phyloP scores from a whole-genome alignment of 2,113 vertebrate genomes.

The Notothenia coriiceps region DNA sequence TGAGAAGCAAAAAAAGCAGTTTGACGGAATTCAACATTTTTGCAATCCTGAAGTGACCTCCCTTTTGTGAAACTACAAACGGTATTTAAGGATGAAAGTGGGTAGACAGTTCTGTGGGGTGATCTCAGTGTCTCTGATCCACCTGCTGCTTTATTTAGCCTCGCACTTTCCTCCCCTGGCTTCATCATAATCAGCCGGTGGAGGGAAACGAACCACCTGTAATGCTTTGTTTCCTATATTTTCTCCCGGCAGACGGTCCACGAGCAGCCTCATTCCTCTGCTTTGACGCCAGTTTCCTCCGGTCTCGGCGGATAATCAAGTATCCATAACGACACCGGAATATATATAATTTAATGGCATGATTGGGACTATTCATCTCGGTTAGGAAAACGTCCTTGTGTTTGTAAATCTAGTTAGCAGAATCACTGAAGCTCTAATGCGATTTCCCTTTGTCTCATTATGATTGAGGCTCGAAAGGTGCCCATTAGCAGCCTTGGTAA shows the following conservation, averaged over 20 bases:
- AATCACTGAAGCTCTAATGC: conserved; percentile 69
- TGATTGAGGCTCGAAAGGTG: conserved; percentile 79
- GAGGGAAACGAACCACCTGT: conserved; percentile 39
- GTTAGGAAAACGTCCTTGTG: conserved; percentile 74
- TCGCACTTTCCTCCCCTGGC: conserved; percentile 26
- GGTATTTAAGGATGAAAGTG: conserved; percentile 42
- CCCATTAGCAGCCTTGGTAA: conserved; percentile 74
- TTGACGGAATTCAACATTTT: too few species aligned
- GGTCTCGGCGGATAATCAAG: conserved; percentile 57
- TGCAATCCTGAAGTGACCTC: not conserved
- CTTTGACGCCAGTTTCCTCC: conserved; percentile 62
- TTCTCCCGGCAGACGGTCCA: conserved; percentile 3
- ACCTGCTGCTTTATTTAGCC: conserved; percentile 56
- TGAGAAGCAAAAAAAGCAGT: too few species aligned
- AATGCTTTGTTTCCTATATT: conserved; percentile 45
- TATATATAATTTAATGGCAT: conserved; percentile 66
- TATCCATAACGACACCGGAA: conserved; percentile 75
- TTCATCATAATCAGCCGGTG: conserved; percentile 27
- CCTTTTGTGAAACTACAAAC: not conserved
- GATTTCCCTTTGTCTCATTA: conserved; percentile 81
- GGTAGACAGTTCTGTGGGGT: conserved; percentile 5
- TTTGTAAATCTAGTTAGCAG: conserved; percentile 74
- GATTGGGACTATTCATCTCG: conserved; percentile 74
- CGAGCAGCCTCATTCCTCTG: conserved; percentile 68
- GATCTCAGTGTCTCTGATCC: conserved; percentile 39